Percentiles rank a stretch among this genome's conserved stretches.
phyloP scores from a whole-genome alignment of 2,797 vertebrate species.

The Ctenosaura bakeri region DNA sequence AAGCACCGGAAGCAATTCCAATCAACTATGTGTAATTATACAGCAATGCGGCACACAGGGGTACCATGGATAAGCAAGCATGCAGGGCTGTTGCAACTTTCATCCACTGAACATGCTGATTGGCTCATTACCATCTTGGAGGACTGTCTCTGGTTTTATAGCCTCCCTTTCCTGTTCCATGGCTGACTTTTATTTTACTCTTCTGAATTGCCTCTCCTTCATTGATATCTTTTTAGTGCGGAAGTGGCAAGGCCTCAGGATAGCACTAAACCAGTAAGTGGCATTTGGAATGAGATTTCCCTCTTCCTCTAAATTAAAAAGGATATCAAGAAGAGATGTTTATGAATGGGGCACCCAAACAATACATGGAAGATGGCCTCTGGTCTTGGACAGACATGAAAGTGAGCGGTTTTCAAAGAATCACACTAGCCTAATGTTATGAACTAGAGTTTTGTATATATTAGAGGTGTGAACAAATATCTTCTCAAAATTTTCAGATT shows the following conservation, averaged over 20 bases:
- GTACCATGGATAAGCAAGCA: conserved; percentile 11
- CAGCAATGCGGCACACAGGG: conserved; percentile 18
- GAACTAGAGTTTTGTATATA: not conserved
- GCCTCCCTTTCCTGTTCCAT: not conserved
- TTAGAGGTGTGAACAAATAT: not conserved
- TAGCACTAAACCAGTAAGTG: conserved; percentile 6
- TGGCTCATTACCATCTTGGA: conserved; percentile 24
- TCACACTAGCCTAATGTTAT: not conserved
- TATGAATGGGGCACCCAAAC: not conserved
- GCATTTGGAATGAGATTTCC: conserved; percentile 6
- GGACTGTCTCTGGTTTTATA: not conserved
- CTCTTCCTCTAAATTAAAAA: not conserved
- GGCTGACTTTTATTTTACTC: conserved; percentile 31
- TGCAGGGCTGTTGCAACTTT: not conserved
- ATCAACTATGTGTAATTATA: conserved; percentile 56
- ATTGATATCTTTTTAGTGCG: not conserved
- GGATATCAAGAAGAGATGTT: not conserved
- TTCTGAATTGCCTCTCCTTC: conserved; percentile 23
- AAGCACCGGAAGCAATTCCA: conserved; percentile 30
- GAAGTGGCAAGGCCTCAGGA: not conserved
- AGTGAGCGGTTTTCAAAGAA: not conserved
- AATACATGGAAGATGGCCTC: not conserved
- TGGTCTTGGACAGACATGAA: not conserved
- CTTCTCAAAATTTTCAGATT: too few relatives aligned
- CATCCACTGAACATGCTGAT: not conserved